These are phyloP conservation scores for Nerophis ophidion DNA, from an alignment of 2,113 vertebrate genomes.

Conservation along the genomic window DNA sequence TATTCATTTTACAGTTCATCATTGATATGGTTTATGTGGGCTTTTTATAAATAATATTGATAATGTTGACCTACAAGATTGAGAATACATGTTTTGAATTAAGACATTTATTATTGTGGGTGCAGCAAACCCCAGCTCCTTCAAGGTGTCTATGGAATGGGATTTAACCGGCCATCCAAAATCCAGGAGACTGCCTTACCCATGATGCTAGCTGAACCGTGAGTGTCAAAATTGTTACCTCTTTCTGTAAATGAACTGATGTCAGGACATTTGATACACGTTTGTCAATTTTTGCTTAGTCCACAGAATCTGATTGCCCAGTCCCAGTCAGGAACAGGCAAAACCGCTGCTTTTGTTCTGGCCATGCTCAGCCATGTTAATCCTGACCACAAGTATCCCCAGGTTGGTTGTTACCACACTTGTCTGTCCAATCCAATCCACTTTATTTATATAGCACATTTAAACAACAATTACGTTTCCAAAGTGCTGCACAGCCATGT, in stretches of 20 bases:
- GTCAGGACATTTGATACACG: not conserved
- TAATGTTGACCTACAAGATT: too few relatives aligned
- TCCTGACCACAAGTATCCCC: conserved; percentile 82
- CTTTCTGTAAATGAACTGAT: not conserved
- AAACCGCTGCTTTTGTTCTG: conserved; percentile 94
- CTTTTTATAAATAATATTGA: too few relatives aligned
- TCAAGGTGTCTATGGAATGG: conserved; percentile 92
- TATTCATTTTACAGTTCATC: too few relatives aligned
- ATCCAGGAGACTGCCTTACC: conserved; percentile 95
- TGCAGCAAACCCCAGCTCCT: conserved; percentile 87
- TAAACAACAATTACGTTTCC: too few relatives aligned
- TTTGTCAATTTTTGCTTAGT: conserved; percentile 54
- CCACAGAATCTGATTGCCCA: conserved; percentile 97
- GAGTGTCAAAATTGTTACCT: conserved; percentile 49
- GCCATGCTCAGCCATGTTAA: conserved; percentile 96
- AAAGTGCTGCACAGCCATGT: too few relatives aligned
- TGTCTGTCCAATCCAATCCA: too few relatives aligned
- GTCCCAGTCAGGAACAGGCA: conserved; percentile 94
- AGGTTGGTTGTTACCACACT: conserved; percentile 69
- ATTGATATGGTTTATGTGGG: not conserved
- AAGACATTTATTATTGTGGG: not conserved
- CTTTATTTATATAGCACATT: too few relatives aligned
- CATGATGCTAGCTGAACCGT: conserved; percentile 99
- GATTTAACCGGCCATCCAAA: conserved; percentile 95
- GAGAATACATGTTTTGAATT: too few relatives aligned